Conservation (phyloP, 2,797 vertebrate species). For the Mycteria americana region DNA sequence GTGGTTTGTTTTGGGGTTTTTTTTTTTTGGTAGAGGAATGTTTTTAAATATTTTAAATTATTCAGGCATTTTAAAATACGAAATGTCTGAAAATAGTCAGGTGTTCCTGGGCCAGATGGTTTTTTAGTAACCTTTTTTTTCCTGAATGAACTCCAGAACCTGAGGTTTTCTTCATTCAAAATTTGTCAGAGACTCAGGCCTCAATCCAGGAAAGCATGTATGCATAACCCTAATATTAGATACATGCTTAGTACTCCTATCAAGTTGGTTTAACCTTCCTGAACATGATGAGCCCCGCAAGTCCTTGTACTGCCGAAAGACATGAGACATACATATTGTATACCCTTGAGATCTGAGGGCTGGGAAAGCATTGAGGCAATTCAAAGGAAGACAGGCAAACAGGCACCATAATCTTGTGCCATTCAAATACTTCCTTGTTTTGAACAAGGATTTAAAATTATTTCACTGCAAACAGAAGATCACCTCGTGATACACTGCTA, state of each 20-base stretch:
- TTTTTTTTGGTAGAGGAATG: not conserved
- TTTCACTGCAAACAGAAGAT: not conserved
- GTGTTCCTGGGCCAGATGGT: not conserved
- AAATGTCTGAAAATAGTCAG: not conserved
- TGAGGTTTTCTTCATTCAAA: not conserved
- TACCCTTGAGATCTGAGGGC: not conserved
- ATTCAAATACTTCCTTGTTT: not conserved
- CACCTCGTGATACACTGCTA: not conserved
- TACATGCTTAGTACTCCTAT: not conserved
- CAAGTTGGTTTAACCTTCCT: not conserved
- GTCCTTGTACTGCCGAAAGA: not conserved
- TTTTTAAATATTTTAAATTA: not conserved
- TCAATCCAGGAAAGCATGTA: not conserved
- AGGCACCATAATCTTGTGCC: not conserved
- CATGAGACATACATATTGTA: not conserved
- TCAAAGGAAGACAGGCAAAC: not conserved
- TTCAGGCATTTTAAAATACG: not conserved
- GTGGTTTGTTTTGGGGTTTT: not conserved
- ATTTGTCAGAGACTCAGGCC: not conserved
- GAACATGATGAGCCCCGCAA: not conserved
- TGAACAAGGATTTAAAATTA: not conserved
- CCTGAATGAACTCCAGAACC: not conserved
- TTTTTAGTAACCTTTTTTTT: not conserved
- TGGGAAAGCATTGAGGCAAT: not conserved
- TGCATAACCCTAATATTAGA: not conserved